Percentiles rank a stretch among this genome's conserved stretches.
Evolutionary conservation across 2,888 invertebrate species (phyloP).

Genomic region (Platycheirus albimanus): DNA sequence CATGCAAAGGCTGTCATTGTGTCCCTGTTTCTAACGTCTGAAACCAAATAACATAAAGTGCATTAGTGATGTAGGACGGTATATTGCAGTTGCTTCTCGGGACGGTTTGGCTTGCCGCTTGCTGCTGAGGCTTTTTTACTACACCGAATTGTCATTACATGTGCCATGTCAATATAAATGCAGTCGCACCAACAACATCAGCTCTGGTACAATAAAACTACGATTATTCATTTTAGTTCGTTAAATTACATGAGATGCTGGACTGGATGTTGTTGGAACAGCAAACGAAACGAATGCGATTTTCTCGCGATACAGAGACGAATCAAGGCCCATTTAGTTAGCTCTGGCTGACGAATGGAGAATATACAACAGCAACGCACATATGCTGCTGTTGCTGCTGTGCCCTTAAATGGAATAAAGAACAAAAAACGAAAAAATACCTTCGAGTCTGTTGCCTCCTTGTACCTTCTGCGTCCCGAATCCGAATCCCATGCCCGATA

Average conservation of each 20-base stretch:
- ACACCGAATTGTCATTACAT: conserved; percentile 64
- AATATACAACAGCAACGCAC: conserved; percentile 55
- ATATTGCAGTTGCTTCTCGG: conserved; percentile 7
- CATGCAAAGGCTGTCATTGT: conserved; percentile 64
- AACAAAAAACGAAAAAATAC: conserved; percentile 33
- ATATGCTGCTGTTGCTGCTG: conserved; percentile 48
- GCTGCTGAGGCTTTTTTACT: conserved; percentile 26
- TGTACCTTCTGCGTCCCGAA: not conserved
- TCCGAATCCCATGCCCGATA: conserved; percentile 50
- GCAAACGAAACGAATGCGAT: conserved; percentile 34
- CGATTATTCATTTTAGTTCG: conserved; percentile 74
- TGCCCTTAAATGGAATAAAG: conserved; percentile 69
- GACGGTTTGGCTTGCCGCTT: conserved; percentile 31
- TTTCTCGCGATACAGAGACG: conserved; percentile 28
- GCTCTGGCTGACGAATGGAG: conserved; percentile 32
- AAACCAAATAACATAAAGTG: conserved; percentile 54
- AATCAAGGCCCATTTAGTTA: conserved; percentile 33
- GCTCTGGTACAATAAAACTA: conserved; percentile 66
- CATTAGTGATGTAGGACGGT: conserved; percentile 38
- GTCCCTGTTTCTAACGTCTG: conserved; percentile 54
- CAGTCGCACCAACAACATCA: conserved; percentile 67
- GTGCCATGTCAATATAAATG: conserved; percentile 65
- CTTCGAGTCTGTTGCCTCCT: conserved; percentile 17
- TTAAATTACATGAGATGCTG: conserved; percentile 67
- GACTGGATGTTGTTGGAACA: conserved; percentile 41